Evolutionary conservation across 2,888 invertebrate species (phyloP).

Genomic region (Argyra leucocephala): DNA sequence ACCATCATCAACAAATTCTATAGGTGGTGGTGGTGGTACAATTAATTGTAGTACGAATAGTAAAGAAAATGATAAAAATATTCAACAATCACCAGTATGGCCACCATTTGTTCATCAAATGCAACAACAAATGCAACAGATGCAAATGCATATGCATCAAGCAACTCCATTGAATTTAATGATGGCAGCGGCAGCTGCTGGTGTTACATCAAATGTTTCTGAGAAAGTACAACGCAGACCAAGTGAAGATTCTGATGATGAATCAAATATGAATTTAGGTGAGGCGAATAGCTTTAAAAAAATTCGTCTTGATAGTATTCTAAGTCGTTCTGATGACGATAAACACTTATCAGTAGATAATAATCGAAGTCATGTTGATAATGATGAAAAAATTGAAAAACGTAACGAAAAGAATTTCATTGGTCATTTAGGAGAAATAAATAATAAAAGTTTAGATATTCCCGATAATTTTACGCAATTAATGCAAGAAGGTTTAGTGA

Average conservation of each 20-base stretch:
- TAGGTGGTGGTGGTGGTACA: not conserved
- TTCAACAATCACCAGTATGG: slow-evolving; percentile 12
- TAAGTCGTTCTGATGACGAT: slow-evolving; percentile 19
- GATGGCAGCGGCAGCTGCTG: slow-evolving; percentile 39
- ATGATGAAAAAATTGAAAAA: slow-evolving; percentile 22
- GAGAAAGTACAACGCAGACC: slow-evolving; percentile 20
- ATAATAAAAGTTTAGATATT: slow-evolving; percentile 12
- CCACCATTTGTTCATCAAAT: slow-evolving; percentile 43
- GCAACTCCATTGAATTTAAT: slow-evolving; percentile 72
- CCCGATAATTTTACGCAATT: slow-evolving; percentile 16
- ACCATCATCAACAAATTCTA: not conserved
- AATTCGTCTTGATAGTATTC: not conserved
- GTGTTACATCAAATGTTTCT: not conserved
- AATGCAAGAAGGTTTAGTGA: slow-evolving; percentile 7
- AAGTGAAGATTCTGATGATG: slow-evolving; percentile 5
- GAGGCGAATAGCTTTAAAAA: not conserved
- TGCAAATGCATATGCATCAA: slow-evolving; percentile 45
- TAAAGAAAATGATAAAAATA: slow-evolving; percentile 31
- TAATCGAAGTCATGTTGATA: slow-evolving; percentile 24
- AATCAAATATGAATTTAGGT: not conserved
- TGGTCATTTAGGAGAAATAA: not conserved
- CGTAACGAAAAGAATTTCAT: slow-evolving; percentile 7
- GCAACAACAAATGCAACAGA: slow-evolving; percentile 49
- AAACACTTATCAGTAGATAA: slow-evolving; percentile 21
- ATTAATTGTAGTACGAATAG: slow-evolving; percentile 24